Evolutionary conservation across 2,888 invertebrate species (phyloP).

Genomic region (Metopia argyrocephala): DNA sequence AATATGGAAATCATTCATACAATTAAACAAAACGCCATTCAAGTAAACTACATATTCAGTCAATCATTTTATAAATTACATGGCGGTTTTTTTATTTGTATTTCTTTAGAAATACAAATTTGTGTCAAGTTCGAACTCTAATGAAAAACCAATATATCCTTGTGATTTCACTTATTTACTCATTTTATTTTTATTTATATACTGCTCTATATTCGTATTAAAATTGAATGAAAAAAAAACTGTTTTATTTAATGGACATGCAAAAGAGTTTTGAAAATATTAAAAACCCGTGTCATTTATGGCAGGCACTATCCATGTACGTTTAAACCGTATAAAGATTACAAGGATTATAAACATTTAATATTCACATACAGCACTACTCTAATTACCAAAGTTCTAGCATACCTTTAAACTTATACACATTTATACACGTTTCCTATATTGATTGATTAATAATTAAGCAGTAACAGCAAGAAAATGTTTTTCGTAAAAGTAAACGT

Average conservation of each 20-base stretch:
- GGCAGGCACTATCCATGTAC: no score
- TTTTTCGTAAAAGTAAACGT: no score
- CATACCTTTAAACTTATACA: no score
- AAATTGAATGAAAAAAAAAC: not conserved
- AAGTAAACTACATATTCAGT: not conserved
- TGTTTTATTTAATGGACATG: not conserved
- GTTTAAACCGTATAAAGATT: no score
- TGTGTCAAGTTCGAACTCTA: conserved; percentile 47
- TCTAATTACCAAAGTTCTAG: no score
- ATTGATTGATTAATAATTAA: conserved; percentile 27
- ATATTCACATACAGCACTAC: no score
- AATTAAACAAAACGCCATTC: not conserved
- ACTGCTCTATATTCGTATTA: not conserved
- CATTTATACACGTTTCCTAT: not conserved
- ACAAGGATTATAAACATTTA: no score
- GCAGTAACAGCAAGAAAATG: no score
- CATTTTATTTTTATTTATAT: not conserved
- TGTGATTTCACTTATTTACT: conserved; percentile 1
- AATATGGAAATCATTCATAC: conserved; percentile 5
- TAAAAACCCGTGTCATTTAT: no score
- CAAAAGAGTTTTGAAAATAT: not conserved
- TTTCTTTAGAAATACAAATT: conserved; percentile 2
- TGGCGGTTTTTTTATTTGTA: conserved; percentile 19
- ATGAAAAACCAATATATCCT: conserved; percentile 44
- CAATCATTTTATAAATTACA: conserved; percentile 35